Conservation (phyloP, 1,140 invertebrate genomes). For the Microplitis mediator region DNA sequence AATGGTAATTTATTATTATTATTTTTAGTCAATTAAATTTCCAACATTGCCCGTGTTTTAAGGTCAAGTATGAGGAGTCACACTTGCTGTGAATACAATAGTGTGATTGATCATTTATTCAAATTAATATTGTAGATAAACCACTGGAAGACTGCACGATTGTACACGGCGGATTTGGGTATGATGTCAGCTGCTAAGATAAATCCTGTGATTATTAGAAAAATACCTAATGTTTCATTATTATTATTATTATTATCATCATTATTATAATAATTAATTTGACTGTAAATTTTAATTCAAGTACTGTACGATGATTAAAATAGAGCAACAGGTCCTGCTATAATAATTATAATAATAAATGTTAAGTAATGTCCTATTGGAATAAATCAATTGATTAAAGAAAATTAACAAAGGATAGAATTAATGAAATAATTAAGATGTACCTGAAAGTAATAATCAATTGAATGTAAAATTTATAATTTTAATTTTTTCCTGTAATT, state of each 20-base stretch:
- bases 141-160: slow-evolving; percentile 58
- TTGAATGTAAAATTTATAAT: slow-evolving; percentile 42
- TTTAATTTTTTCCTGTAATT: slow-evolving; percentile 46
- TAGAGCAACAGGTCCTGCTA: slow-evolving; percentile 53
- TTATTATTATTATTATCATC: slow-evolving; percentile 32
- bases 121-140: slow-evolving; percentile 48
- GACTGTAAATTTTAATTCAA: too few relatives aligned
- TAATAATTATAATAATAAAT: slow-evolving; percentile 41
- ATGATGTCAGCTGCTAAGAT: slow-evolving; percentile 61
- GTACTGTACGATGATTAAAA: slow-evolving; percentile 44
- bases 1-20: neutral
- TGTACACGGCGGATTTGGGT: slow-evolving; percentile 58
- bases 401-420: slow-evolving; percentile 40
- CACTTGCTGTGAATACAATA: slow-evolving; percentile 37
- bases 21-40: slow-evolving; percentile 13
- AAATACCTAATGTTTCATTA: slow-evolving; percentile 57
- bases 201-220: slow-evolving; percentile 63
- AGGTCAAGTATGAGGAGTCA: slow-evolving; percentile 36
- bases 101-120: slow-evolving; percentile 42
- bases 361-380: slow-evolving; percentile 48
- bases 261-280: slow-evolving; percentile 3
- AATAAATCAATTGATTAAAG: slow-evolving; percentile 59
- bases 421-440: slow-evolving; percentile 50
- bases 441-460: slow-evolving; percentile 62
- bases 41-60: slow-evolving; percentile 37